phyloP scores from a whole-genome alignment of 2,113 vertebrate genomes.

The Sigmodon hispidus region DNA sequence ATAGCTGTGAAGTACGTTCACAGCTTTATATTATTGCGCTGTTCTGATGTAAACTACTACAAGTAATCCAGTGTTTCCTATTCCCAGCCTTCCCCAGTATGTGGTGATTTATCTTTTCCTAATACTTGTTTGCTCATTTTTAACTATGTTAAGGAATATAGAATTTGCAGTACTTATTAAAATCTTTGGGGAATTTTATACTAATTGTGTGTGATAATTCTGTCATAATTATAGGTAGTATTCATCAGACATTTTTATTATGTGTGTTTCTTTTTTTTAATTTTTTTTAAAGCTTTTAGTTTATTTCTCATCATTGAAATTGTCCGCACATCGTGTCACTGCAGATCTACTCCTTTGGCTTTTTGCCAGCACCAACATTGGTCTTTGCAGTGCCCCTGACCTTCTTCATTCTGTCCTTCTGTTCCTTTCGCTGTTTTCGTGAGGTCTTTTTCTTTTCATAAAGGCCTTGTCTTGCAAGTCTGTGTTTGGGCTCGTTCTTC shows the following conservation, averaged over 20 bases:
- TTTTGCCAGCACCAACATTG: too few relatives aligned
- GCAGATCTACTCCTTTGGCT: too few relatives aligned
- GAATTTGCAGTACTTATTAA: constrained; percentile 4
- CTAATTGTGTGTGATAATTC: constrained; percentile 47
- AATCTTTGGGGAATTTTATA: constrained; percentile 39
- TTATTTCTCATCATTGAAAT: too few relatives aligned
- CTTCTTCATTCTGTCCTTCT: too few relatives aligned
- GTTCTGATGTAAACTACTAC: background rate
- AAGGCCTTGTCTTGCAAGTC: too few relatives aligned
- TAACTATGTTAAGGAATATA: constrained; percentile 40
- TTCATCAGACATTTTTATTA: constrained; percentile 38
- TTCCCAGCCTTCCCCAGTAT: background rate
- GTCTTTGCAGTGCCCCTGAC: too few relatives aligned
- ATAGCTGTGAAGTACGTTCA: background rate
- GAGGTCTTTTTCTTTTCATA: too few relatives aligned
- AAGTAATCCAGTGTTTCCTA: constrained; percentile 11
- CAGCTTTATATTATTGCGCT: constrained; percentile 5
- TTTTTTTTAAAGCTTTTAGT: too few relatives aligned
- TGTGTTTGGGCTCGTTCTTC: too few relatives aligned
- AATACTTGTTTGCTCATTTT: background rate
- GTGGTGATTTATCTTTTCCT: constrained; percentile 41
- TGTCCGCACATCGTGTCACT: too few relatives aligned
- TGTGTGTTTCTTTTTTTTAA: constrained; percentile 38
- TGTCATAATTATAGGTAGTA: constrained; percentile 36
- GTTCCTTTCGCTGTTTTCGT: too few relatives aligned